Conservation (phyloP, 2,888 invertebrate species). For the Carcina quercana region DNA sequence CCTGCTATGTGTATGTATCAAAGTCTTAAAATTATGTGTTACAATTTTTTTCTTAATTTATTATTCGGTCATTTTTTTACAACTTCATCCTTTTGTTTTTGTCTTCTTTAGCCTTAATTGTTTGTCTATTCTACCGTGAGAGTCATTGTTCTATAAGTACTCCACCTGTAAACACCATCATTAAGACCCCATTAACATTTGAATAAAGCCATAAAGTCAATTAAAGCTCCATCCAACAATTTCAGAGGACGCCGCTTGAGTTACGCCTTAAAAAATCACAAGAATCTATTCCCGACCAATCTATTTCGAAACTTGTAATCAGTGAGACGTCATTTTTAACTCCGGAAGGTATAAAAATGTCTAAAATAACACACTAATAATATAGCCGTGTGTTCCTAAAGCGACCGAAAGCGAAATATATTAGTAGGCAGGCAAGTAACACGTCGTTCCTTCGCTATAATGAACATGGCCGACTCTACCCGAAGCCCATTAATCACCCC, state of each 20-base stretch:
- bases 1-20: too few relatives aligned
- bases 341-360: slow-evolving; percentile 64
- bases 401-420: slow-evolving; percentile 61
- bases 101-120: too few relatives aligned
- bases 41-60: too few relatives aligned
- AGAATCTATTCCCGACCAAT: slow-evolving; percentile 29
- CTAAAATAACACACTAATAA: slow-evolving; percentile 67
- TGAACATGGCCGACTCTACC: slow-evolving; percentile 71
- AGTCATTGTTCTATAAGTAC: too few relatives aligned
- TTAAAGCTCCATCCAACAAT: slow-evolving; percentile 31
- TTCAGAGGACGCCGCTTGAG: slow-evolving; percentile 28
- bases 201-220: slow-evolving; percentile 33
- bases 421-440: slow-evolving; percentile 67
- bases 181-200: slow-evolving; percentile 20
- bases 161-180: slow-evolving; percentile 12
- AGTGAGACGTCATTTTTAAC: slow-evolving; percentile 50
- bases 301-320: slow-evolving; percentile 40
- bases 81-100: too few relatives aligned
- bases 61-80: too few relatives aligned
- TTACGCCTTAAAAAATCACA: slow-evolving; percentile 26
- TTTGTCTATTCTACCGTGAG: too few relatives aligned
- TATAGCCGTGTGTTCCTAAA: slow-evolving; percentile 34
- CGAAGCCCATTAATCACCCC: slow-evolving; percentile 63
- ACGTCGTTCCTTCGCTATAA: slow-evolving; percentile 69
- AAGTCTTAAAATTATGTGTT: too few relatives aligned